phyloP scores from a whole-genome alignment of 1,140 invertebrate species.

The Drosophila punjabiensis region DNA sequence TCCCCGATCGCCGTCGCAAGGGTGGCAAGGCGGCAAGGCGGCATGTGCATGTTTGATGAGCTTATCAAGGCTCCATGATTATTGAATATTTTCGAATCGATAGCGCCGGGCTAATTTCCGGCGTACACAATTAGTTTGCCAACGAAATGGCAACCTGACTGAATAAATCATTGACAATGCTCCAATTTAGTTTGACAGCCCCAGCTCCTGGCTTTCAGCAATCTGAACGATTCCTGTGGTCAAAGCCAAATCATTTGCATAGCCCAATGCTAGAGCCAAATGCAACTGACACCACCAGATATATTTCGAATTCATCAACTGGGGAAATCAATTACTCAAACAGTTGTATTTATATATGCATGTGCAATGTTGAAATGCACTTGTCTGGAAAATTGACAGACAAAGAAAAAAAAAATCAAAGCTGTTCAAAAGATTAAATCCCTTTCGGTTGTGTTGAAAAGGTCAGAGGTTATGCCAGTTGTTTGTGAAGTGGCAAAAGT shows the following conservation, averaged over 20 bases:
- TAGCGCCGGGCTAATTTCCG: slow-evolving; percentile 55
- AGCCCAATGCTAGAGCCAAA: slow-evolving; percentile 25
- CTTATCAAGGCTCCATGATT: slow-evolving; percentile 71
- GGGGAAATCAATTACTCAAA: slow-evolving; percentile 52
- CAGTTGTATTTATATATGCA: slow-evolving; percentile 29
- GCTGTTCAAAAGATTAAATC: slow-evolving; percentile 23
- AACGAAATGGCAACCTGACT: slow-evolving; percentile 66
- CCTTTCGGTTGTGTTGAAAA: slow-evolving; percentile 9
- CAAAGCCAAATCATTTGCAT: slow-evolving; percentile 19
- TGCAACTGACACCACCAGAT: slow-evolving; percentile 12
- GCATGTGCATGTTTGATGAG: slow-evolving; percentile 73
- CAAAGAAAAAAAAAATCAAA: slow-evolving; percentile 21
- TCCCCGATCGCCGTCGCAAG: slow-evolving; percentile 1
- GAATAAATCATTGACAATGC: slow-evolving; percentile 66
- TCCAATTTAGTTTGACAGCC: slow-evolving; percentile 48
- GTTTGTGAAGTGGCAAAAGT: neutral
- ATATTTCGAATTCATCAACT: slow-evolving; percentile 16
- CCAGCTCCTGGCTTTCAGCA: slow-evolving; percentile 17
- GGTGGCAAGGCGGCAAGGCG: slow-evolving; percentile 4
- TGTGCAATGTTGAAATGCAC: slow-evolving; percentile 28
- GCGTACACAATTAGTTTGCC: slow-evolving; percentile 62
- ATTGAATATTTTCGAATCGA: slow-evolving; percentile 79
- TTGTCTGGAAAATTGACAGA: slow-evolving; percentile 30
- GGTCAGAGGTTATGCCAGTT: slow-evolving; percentile 10
- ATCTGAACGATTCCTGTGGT: slow-evolving; percentile 45